phyloP scores from a whole-genome alignment of 2,888 invertebrate species.

The Volucella bombylans region DNA sequence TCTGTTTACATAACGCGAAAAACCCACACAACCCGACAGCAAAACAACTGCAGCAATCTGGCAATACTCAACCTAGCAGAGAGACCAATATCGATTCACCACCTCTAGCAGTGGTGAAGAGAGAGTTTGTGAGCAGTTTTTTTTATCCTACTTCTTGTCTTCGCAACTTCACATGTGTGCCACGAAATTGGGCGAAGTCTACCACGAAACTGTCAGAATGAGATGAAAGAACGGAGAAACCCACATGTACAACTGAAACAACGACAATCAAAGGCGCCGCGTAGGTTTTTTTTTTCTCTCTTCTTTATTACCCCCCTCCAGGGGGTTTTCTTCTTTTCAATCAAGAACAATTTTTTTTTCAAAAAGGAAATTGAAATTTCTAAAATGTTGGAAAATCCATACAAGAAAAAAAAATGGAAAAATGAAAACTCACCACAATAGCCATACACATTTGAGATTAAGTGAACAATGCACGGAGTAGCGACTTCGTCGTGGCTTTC shows the following conservation, averaged over 20 bases:
- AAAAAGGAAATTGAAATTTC: not conserved
- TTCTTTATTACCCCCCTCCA: not conserved
- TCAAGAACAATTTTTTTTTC: slow-evolving; percentile 10
- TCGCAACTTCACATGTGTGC: not conserved
- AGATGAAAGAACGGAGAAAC: slow-evolving; percentile 4
- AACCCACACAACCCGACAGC: not conserved
- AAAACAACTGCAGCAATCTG: slow-evolving; percentile 11
- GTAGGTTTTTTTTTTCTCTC: slow-evolving; percentile 18
- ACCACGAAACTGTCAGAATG: slow-evolving; percentile 41
- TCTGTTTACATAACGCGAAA: not conserved
- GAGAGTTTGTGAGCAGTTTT: not conserved
- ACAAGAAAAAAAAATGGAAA: slow-evolving; percentile 2
- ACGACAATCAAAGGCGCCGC: slow-evolving; percentile 7
- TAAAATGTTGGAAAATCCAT: slow-evolving; percentile 21
- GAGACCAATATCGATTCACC: not conserved
- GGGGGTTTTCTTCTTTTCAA: not conserved
- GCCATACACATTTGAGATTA: slow-evolving; percentile 90
- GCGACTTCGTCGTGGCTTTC: slow-evolving; percentile 54
- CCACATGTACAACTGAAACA: slow-evolving; percentile 8
- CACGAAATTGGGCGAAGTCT: slow-evolving; percentile 38
- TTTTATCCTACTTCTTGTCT: not conserved
- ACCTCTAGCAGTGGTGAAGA: slow-evolving; percentile 10
- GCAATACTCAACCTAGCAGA: slow-evolving; percentile 3
- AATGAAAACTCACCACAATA: slow-evolving; percentile 88
- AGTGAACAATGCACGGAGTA: slow-evolving; percentile 74